Percentiles rank a stretch among this genome's conserved stretches.
phyloP scores from a whole-genome alignment of 1,140 invertebrate species.

The Pseudobourletiella spinata region DNA sequence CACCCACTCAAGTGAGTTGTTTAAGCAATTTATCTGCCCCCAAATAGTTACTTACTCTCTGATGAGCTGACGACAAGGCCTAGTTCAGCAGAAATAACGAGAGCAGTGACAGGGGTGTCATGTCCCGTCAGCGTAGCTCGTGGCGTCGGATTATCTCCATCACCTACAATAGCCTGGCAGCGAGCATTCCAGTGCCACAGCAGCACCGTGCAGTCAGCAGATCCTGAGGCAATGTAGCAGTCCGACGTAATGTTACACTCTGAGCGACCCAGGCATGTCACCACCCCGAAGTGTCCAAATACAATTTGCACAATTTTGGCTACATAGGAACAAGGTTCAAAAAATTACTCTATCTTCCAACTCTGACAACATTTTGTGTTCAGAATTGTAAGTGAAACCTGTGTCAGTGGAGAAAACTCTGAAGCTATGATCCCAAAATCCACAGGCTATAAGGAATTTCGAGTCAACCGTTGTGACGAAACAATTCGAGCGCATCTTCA shows the following conservation, averaged over 20 bases:
- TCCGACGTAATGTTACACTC: slow-evolving; percentile 98
- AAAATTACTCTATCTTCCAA: too few species aligned
- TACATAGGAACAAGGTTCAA: too few species aligned
- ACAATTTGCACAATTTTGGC: slow-evolving; percentile 97
- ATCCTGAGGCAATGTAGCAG: slow-evolving; percentile 96
- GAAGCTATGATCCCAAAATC: slow-evolving; percentile 99
- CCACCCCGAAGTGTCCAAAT: slow-evolving; percentile 97
- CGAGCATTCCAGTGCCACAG: slow-evolving; percentile 98
- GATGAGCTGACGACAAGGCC: slow-evolving; percentile 94
- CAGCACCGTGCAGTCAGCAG: slow-evolving; percentile 93
- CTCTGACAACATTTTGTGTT: too few species aligned
- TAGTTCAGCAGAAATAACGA: slow-evolving; percentile 93
- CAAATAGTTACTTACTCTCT: slow-evolving; percentile 55
- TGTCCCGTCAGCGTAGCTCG: slow-evolving; percentile 94
- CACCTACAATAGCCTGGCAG: slow-evolving; percentile 91
- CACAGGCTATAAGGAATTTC: slow-evolving; percentile 92
- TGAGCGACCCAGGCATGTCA: slow-evolving; percentile 90
- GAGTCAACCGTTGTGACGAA: slow-evolving; percentile 97
- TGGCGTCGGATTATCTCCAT: slow-evolving; percentile 87
- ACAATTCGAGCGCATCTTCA: slow-evolving; percentile 84
- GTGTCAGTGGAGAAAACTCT: slow-evolving; percentile 94
- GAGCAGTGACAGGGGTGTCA: slow-evolving; percentile 85
- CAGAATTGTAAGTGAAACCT: too few species aligned
- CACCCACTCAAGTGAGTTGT: too few species aligned
- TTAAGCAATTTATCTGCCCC: not conserved